Evolutionary conservation across 1,140 invertebrate genomes (phyloP), one percentile per base, ranked within the genome.

Genomic region (Euschistus heros): DNA sequence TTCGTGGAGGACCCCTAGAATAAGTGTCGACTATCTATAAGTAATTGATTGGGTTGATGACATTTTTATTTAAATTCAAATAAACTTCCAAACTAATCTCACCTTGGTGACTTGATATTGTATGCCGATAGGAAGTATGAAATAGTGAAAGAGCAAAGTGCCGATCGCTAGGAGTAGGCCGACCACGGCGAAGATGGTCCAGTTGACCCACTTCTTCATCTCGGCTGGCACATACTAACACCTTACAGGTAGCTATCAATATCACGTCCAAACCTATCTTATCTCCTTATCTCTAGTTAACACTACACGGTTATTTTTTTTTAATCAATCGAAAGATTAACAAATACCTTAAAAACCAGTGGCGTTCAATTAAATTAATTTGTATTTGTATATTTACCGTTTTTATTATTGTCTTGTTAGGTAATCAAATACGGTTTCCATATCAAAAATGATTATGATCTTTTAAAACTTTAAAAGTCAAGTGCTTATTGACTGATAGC

Each of bases 201-300:
- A 67, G 50, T 61, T 61, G 15, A 67, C 42, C 24, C 55, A 64
- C 27, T 60, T 60, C 55, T 44, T 64, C 62, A 67, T 64, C 26
- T 18, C 22, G 30, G 18, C 59, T 13, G 2, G 14, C 33, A 3
- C 20, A 61, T 18, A 61, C 26, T 27, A 8, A 6, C 27, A 88
- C 71, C 26, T 20, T 13, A 8, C n/a, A 37, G 6, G 7, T 54
- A 8, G 7, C 50, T 54, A 8, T 22, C 50, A 50, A 50, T 54
- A 1, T 8, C 10, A 46, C n/a, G 10, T 46, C 44, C n/a, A n/a
- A n/a, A n/a, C n/a, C 6, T 37, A 37, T 37, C 33, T 37, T 37
- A 37, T 37, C 33, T 37, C 7, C 27, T 30, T 30, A 30, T 30
- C 27, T 30, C 27, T 30, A 4, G 3, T 30, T 7, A 30, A 30